Conservation (phyloP, 2,113 vertebrate species). For the Stigmatopora nigra region DNA sequence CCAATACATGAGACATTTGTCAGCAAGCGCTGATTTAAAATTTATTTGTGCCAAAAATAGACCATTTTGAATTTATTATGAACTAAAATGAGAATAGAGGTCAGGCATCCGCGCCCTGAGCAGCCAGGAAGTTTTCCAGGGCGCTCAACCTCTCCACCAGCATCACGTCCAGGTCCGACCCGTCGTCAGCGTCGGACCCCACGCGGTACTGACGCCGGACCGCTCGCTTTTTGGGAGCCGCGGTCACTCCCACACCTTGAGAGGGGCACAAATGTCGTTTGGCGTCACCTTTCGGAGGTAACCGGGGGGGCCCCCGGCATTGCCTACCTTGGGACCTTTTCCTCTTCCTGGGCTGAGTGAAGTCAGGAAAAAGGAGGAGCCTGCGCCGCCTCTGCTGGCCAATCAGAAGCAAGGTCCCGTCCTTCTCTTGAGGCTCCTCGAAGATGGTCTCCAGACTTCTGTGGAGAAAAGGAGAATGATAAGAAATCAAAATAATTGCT, state of each 20-base stretch:
- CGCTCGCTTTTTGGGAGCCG: constrained; percentile 66
- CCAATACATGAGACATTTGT: not conserved
- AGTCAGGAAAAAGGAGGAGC: constrained; percentile 88
- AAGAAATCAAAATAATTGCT: no score
- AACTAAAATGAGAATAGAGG: constrained; percentile 9
- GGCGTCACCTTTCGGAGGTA: not conserved
- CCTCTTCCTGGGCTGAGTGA: constrained; percentile 84
- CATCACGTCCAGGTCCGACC: constrained; percentile 78
- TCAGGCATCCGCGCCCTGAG: constrained; percentile 72
- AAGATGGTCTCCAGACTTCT: constrained; percentile 96
- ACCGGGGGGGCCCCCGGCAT: no score
- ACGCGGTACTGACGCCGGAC: constrained; percentile 68
- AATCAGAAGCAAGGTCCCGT: constrained; percentile 79
- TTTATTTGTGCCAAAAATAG: constrained; percentile 57
- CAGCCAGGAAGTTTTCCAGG: constrained; percentile 81
- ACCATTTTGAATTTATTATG: not conserved
- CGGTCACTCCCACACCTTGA: constrained; percentile 39
- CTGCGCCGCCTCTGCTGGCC: constrained; percentile 89
- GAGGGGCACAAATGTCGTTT: not conserved
- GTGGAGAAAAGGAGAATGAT: not conserved
- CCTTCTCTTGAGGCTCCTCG: constrained; percentile 89
- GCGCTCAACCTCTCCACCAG: constrained; percentile 85
- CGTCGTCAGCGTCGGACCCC: constrained; percentile 55
- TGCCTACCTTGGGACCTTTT: constrained; percentile 53
- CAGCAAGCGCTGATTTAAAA: constrained; percentile 13